Evolutionary conservation across 2,888 invertebrate species (phyloP), one percentile per base, ranked within the genome.

Genomic region (Eupithecia abbreviata): DNA sequence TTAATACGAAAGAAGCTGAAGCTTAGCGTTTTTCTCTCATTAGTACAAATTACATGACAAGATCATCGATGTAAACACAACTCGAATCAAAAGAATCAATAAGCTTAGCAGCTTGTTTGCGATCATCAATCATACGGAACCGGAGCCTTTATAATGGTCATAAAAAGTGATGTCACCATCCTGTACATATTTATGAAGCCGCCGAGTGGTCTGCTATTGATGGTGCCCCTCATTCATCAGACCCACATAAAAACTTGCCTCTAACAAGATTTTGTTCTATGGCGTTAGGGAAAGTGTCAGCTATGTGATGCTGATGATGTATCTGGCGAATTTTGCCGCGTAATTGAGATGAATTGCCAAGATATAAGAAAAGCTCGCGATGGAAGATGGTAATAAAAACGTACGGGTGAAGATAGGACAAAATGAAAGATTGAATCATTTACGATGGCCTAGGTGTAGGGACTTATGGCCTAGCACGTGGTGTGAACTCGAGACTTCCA

Each of bases 181-280:
- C 85, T 90, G 91, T 93, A 93, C 93, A 94, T 94, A 93, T 94
- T 94, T 94, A 93, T 93, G 92, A 93, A 92, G 90, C 88, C 87
- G 86, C 87, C 90, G 86, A 92, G 90, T 91, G 91, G 91, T 91
- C 91, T 92, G 93, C 89, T 86, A 89, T 90, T 90, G 93, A 93
- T 91, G 90, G 90, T 83, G 85, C 82, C 83, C 84, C 71, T 88
- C 91, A 93, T 93, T 92, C 91, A 92, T 93, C 93, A 91, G 88
- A 83, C 85, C 85, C 77, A 83, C 79, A 85, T 84, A 89, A 87
- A 89, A 90, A 89, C 84, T 84, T 82, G 82, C 82, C 84, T 82
- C 81, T 85, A 81, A 85, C 83, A 84, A 84, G 84, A 86, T 84
- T 85, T 85, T 85, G 69, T 69, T 69, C 69, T 84, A 83, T 82